These are phyloP conservation scores for Leptinotarsa defecta DNA, from an alignment of 1,140 invertebrate genomes.

Conservation along the genomic window DNA sequence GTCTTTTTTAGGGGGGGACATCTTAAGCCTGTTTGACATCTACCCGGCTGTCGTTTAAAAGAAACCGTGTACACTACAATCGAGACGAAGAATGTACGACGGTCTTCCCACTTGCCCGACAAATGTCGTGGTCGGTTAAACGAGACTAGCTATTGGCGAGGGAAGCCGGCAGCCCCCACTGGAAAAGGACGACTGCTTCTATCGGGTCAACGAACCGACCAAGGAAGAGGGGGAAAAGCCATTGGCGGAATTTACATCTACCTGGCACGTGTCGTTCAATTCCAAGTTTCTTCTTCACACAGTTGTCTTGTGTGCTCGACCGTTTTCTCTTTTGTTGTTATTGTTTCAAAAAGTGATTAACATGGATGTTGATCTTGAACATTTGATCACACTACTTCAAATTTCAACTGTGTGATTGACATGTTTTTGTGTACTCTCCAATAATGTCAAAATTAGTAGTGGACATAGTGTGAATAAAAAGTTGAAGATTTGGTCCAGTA, in stretches of 20 bases:
- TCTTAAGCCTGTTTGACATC: too few relatives aligned
- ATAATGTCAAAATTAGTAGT: too few relatives aligned
- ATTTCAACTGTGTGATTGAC: too few relatives aligned
- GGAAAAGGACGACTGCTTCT: not conserved
- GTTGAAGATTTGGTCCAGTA: too few relatives aligned
- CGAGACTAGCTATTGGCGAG: not conserved
- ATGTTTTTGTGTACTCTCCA: too few relatives aligned
- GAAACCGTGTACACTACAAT: not conserved
- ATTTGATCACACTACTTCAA: not conserved
- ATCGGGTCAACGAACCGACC: too few relatives aligned
- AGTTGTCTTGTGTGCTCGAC: not conserved
- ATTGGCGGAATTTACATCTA: not conserved
- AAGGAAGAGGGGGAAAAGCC: not conserved
- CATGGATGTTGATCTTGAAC: not conserved
- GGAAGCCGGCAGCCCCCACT: not conserved
- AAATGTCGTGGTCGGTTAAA: constrained; percentile 6
- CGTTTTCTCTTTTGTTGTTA: not conserved
- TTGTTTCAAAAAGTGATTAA: not conserved
- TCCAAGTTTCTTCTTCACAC: too few relatives aligned
- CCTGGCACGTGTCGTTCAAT: not conserved
- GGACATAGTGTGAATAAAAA: too few relatives aligned
- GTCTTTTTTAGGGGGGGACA: too few relatives aligned
- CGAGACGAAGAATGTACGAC: not conserved
- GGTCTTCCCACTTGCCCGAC: not conserved
- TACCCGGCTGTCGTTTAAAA: too few relatives aligned